phyloP scores from a whole-genome alignment of 2,797 vertebrate species.

The Eurystomus glaucurus region DNA sequence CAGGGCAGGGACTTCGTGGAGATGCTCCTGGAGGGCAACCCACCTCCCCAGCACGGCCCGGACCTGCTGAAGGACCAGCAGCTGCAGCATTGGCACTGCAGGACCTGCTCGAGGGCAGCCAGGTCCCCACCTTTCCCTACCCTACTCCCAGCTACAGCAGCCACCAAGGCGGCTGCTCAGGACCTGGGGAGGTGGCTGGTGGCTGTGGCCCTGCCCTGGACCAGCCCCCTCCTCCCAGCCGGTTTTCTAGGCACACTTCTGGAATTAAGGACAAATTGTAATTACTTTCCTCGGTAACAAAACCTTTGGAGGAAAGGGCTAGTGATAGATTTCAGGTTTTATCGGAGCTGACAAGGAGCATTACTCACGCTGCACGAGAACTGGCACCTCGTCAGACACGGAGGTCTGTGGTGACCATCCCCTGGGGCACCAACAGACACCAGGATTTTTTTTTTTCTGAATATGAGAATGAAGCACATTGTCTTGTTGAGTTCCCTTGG shows the following conservation, averaged over 20 bases:
- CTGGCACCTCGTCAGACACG: constrained; percentile 49
- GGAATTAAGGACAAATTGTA: constrained; percentile 74
- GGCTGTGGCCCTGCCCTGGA: neutral
- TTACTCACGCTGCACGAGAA: constrained; percentile 56
- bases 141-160: neutral
- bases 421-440: neutral
- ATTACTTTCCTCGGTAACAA: constrained; percentile 61
- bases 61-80: neutral
- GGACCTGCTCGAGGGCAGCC: neutral
- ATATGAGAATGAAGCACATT: neutral
- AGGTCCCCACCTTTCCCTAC: neutral
- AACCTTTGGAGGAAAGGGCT: constrained; percentile 66
- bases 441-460: neutral
- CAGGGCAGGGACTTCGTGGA: neutral
- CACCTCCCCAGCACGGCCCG: fast-evolving
- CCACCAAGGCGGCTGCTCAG: neutral
- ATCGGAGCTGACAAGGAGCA: constrained; percentile 77
- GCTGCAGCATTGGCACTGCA: fast-evolving
- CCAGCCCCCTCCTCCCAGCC: neutral
- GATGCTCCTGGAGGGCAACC: fast-evolving
- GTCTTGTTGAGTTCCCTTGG: neutral
- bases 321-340: constrained; percentile 72
- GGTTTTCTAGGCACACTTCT: neutral
- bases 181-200: neutral
- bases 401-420: constrained; percentile 19